Conservation (phyloP, 2,888 invertebrate species). For the Agriopis marginaria region DNA sequence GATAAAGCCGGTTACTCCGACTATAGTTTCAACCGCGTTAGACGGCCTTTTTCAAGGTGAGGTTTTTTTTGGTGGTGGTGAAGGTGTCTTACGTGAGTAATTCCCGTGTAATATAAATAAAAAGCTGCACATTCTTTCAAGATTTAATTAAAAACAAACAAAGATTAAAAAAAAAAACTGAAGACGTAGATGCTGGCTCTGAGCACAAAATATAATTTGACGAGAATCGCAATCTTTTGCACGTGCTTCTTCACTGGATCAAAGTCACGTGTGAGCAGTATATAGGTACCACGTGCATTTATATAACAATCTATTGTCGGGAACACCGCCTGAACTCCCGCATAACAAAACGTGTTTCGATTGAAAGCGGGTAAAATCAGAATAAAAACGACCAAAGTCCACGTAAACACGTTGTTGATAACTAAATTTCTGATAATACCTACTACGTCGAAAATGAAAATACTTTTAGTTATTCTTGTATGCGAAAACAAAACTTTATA, state of each 20-base stretch:
- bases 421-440: slow-evolving; percentile 13
- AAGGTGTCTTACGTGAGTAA: too few relatives aligned
- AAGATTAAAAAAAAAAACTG: neutral
- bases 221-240: slow-evolving; percentile 15
- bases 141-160: too few relatives aligned
- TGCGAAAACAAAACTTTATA: slow-evolving; percentile 6
- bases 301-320: slow-evolving; percentile 57
- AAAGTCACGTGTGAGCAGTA: slow-evolving; percentile 53
- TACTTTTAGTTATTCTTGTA: slow-evolving; percentile 9
- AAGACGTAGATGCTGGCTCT: neutral
- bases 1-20: too few relatives aligned
- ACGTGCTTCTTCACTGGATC: slow-evolving; percentile 42
- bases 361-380: slow-evolving; percentile 36
- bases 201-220: slow-evolving; percentile 1
- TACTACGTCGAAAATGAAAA: slow-evolving; percentile 23
- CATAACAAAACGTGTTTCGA: slow-evolving; percentile 52
- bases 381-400: slow-evolving; percentile 34
- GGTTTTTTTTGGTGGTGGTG: too few relatives aligned
- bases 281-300: slow-evolving; percentile 53
- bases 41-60: too few relatives aligned
- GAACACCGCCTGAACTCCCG: slow-evolving; percentile 47
- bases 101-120: too few relatives aligned
- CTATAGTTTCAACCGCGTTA: too few relatives aligned
- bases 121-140: neutral
- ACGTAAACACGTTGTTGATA: slow-evolving; percentile 35